Conservation (phyloP, 2,113 vertebrate genomes). For the Indicator indicator region DNA sequence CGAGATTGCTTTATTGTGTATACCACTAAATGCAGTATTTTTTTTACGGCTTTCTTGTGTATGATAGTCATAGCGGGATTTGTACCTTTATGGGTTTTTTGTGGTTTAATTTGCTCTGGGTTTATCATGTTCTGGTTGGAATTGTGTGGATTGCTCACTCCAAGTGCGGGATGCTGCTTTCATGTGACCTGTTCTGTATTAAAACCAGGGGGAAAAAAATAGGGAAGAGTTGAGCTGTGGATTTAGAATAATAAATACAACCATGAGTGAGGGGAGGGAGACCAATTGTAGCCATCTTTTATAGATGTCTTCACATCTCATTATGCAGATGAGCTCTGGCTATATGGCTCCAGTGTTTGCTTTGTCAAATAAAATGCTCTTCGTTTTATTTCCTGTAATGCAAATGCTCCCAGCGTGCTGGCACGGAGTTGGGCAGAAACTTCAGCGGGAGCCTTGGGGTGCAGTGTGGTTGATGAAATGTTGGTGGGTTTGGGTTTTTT, state of each 20-base stretch:
- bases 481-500: background rate
- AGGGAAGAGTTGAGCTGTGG: background rate
- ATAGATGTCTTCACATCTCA: constrained; percentile 43
- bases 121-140: background rate
- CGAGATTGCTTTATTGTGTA: constrained; percentile 78
- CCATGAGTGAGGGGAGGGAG: background rate
- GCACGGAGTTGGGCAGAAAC: constrained; percentile 33
- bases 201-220: background rate
- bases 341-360: background rate
- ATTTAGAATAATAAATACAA: constrained; percentile 35
- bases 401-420: background rate
- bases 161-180: background rate
- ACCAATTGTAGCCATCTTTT: constrained; percentile 34
- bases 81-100: constrained; percentile 58
- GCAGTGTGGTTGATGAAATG: constrained; percentile 16
- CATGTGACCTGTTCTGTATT: background rate
- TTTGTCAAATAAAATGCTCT: background rate
- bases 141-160: background rate
- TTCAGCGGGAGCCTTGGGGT: background rate
- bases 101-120: constrained; percentile 38
- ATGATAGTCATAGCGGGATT: constrained; percentile 41
- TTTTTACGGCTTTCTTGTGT: constrained; percentile 76
- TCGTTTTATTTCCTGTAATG: background rate
- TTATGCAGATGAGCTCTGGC: constrained; percentile 48
- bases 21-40: constrained; percentile 73